Conservation (phyloP, 2,888 invertebrate genomes). For the Polyommatus icarus region DNA sequence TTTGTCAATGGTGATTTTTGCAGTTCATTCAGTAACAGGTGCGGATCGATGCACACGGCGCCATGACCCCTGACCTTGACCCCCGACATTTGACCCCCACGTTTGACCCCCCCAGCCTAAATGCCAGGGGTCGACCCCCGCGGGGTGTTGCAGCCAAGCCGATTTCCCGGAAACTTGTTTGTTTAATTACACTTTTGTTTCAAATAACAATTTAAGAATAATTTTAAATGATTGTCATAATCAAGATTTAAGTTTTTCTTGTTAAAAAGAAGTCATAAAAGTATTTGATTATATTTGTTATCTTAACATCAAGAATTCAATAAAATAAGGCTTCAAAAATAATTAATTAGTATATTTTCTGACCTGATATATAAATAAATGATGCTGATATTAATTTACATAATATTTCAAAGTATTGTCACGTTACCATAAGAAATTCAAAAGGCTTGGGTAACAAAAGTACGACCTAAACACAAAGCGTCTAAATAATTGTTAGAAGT, state of each 20-base stretch:
- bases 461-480: not conserved
- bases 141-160: not conserved
- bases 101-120: conserved; percentile 39
- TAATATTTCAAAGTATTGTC: no score
- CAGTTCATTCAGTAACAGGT: conserved; percentile 31
- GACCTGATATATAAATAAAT: no score
- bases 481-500: not conserved
- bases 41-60: conserved; percentile 41
- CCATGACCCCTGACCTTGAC: conserved; percentile 42
- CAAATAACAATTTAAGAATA: not conserved
- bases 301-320: no score
- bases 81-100: conserved; percentile 40
- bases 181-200: not conserved
- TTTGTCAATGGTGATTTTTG: conserved; percentile 10
- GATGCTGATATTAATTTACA: no score
- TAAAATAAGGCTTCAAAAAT: no score
- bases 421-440: not conserved
- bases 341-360: no score
- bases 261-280: no score
- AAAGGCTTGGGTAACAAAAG: not conserved
- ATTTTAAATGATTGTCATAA: not conserved
- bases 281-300: no score
- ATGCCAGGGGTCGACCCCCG: conserved; percentile 42
- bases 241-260: no score
- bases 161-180: not conserved